These are phyloP conservation scores for Anisognathus igniventris DNA, from an alignment of 2,797 vertebrate species.

Conservation along the genomic window DNA sequence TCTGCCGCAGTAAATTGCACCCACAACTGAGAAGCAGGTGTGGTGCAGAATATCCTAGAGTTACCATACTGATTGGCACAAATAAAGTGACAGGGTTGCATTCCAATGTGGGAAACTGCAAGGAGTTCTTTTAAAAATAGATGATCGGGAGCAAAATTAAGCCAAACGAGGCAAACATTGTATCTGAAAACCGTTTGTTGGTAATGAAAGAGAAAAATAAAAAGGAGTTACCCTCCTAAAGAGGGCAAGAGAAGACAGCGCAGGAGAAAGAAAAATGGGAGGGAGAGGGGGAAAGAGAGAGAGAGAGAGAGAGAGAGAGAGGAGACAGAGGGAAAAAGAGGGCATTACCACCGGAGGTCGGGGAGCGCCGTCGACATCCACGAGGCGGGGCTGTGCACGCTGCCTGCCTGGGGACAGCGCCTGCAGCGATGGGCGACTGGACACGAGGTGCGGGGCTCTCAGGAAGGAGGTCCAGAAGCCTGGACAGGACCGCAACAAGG, in stretches of 20 bases:
- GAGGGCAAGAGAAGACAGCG: background rate
- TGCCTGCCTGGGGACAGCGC: background rate
- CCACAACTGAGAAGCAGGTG: background rate
- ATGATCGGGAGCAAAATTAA: background rate
- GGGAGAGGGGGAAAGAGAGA: background rate
- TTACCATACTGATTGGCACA: background rate
- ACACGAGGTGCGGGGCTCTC: background rate
- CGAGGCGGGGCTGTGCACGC: background rate
- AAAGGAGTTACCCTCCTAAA: background rate
- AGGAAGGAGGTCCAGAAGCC: background rate
- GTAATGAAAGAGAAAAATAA: background rate
- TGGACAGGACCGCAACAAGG: background rate
- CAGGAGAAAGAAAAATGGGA: background rate
- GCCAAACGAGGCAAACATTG: background rate
- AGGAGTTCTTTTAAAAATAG: background rate
- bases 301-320: background rate
- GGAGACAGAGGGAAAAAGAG: background rate
- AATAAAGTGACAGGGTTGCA: background rate
- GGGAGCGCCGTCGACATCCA: background rate
- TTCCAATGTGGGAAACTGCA: background rate
- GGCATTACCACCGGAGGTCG: background rate
- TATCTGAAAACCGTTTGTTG: background rate
- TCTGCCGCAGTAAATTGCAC: background rate
- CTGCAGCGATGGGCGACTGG: rapidly evolving
- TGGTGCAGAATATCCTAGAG: background rate